phyloP scores from a whole-genome alignment of 1,140 invertebrate genomes.

The Cydia pomonella region DNA sequence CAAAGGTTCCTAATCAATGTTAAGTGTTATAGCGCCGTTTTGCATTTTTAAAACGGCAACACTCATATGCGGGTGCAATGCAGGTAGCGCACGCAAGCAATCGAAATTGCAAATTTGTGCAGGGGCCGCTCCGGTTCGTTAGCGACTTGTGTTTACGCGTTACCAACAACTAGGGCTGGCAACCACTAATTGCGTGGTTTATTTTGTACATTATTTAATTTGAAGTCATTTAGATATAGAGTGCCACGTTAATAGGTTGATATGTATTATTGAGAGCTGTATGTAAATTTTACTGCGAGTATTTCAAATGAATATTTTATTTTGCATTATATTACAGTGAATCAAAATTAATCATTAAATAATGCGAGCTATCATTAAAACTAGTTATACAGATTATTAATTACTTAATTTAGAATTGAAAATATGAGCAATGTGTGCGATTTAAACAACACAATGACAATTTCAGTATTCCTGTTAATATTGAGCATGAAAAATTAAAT shows the following conservation, averaged over 20 bases:
- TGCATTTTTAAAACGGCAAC: conserved; percentile 39
- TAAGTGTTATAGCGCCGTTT: conserved; percentile 25
- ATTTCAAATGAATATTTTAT: neutral
- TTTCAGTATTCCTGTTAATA: too few relatives aligned
- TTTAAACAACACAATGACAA: too few relatives aligned
- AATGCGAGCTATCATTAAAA: too few relatives aligned
- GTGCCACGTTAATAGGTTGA: neutral
- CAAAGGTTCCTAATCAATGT: conserved; percentile 9
- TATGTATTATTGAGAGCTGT: too few relatives aligned
- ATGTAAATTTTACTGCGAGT: too few relatives aligned
- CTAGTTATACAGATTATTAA: too few relatives aligned
- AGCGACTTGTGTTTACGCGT: conserved; percentile 75
- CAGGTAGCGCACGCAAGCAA: conserved; percentile 64
- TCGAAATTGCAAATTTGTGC: conserved; percentile 80
- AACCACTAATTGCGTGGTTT: conserved; percentile 69
- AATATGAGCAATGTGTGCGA: too few relatives aligned
- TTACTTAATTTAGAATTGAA: too few relatives aligned
- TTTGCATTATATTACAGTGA: conserved; percentile 14
- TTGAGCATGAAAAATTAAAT: too few relatives aligned
- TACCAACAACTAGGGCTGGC: conserved; percentile 69
- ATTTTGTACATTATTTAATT: conserved; percentile 61
- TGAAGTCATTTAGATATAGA: conserved; percentile 34
- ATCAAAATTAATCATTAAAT: neutral
- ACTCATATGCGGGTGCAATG: conserved; percentile 34
- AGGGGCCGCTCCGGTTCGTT: conserved; percentile 76